phyloP scores from a whole-genome alignment of 2,888 invertebrate genomes.

The Cryptophagus acutangulus region DNA sequence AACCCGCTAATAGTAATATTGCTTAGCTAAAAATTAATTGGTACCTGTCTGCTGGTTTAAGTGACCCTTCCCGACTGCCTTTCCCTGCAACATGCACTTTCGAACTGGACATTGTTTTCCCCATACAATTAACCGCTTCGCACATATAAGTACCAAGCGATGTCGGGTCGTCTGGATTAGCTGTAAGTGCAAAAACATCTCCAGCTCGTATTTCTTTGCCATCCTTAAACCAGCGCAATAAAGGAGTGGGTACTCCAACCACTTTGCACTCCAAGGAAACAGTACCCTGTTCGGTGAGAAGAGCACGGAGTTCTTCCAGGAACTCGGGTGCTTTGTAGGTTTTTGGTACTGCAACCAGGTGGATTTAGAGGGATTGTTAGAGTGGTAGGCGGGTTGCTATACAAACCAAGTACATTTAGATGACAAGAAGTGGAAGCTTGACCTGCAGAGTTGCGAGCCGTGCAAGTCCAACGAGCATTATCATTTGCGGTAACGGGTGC shows the following conservation, averaged over 20 bases:
- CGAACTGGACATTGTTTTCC: conserved; percentile 75
- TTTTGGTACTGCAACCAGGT: conserved; percentile 64
- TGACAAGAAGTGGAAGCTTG: conserved; percentile 71
- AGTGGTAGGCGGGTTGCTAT: not conserved
- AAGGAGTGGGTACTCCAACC: conserved; percentile 79
- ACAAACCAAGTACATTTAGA: conserved; percentile 68
- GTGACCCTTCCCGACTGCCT: conserved; percentile 66
- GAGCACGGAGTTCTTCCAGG: conserved; percentile 74
- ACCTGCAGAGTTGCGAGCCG: conserved; percentile 72
- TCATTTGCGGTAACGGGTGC: conserved; percentile 77
- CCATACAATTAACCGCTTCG: conserved; percentile 86
- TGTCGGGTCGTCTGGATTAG: conserved; percentile 78
- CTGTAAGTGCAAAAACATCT: conserved; percentile 82
- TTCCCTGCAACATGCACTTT: conserved; percentile 76
- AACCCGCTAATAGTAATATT: not conserved
- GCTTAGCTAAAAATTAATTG: not conserved
- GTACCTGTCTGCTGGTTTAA: conserved; percentile 64
- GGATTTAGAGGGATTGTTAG: not conserved
- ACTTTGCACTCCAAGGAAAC: conserved; percentile 90
- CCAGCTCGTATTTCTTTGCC: conserved; percentile 84
- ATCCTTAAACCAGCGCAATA: conserved; percentile 72
- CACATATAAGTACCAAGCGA: conserved; percentile 84
- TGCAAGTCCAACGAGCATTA: conserved; percentile 80
- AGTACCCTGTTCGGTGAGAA: conserved; percentile 81
- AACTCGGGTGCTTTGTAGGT: conserved; percentile 86